These are phyloP conservation scores for Karalla daura DNA, from an alignment of 2,797 vertebrate species.

Conservation along the genomic window DNA sequence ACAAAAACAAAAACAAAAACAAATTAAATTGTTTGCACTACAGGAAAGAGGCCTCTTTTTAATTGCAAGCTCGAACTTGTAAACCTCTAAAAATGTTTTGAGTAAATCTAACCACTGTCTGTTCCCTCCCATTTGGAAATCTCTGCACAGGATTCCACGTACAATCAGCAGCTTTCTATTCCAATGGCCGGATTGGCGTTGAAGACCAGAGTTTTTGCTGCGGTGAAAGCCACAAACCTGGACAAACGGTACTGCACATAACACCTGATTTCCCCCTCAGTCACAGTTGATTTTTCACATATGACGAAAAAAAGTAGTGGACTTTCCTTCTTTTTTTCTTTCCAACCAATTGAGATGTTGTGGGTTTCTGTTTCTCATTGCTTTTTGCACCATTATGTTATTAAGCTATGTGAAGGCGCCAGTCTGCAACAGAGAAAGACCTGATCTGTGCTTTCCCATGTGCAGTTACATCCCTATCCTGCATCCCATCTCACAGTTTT, in stretches of 20 bases:
- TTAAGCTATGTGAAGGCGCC: conserved; percentile 74
- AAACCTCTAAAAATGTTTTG: too few relatives aligned
- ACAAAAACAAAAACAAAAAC: neutral
- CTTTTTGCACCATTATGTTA: conserved; percentile 72
- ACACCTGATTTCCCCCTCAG: neutral
- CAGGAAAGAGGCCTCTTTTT: neutral
- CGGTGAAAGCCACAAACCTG: conserved; percentile 95
- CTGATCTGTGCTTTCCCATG: conserved; percentile 61
- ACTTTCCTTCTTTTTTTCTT: neutral
- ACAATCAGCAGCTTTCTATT: conserved; percentile 91
- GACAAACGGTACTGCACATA: conserved; percentile 89
- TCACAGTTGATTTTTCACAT: neutral
- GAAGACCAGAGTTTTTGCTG: conserved; percentile 98
- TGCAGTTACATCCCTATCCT: conserved; percentile 70
- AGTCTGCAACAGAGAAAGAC: conserved; percentile 66
- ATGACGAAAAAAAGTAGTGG: neutral
- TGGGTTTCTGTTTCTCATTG: conserved; percentile 37
- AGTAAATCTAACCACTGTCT: neutral
- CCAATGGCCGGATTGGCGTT: conserved; percentile 92
- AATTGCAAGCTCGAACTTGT: neutral
- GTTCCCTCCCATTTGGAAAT: conserved; percentile 17
- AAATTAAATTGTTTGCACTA: neutral
- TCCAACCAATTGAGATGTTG: too few relatives aligned
- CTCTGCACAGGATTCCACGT: conserved; percentile 92
- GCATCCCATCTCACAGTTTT: conserved; percentile 65